Base-by-base conservation (phyloP, 2,113 vertebrate genomes). In the Lycocorax pyrrhopterus region DNA sequence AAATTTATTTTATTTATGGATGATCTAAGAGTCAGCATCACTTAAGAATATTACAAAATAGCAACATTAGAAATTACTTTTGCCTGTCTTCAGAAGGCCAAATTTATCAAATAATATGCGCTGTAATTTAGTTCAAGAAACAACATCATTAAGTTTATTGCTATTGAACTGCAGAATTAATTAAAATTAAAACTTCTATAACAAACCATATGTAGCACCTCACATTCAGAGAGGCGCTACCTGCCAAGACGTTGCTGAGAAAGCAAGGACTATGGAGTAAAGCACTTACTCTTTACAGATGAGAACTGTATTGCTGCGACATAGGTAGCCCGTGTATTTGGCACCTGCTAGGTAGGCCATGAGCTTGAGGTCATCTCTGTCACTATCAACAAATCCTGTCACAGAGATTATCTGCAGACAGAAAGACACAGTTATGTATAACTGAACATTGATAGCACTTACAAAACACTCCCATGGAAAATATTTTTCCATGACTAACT, bases 261-360 rank as follows among this genome's bases (percentile, higher is more conserved):
- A 47, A 0, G 1, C 5, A 5, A 84, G 22, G 21, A 4, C 4
- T 29, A 21, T 10, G 22, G 23, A 41, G n/a, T 11, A 37, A 56
- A 27, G 5, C 23, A 88, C 98, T 98, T 97, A 99, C 99, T 99
- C 99, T 98, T 99, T 99, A 77, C 99, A 99, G 97, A 99, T 98
- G 98, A 99, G 99, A 46, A 99, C 98, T 0, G 99, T 99, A 96
- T 99, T 99, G 94, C 99, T 99, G 73, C 99, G 99, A 81, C 99
- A 99, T 53, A 99, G 97, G 78, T 99, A 99, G 44, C 99, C 99
- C 0, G 99, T 99, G 93, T 99, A 99, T 37, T 99, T 98, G 94
- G 99, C 98, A 15, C 99, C 99, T 16, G 99, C 98, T 88, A 99
- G 96, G 94, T 99, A 99, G 6, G 99, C 98, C 99, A 99, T 99